phyloP scores from a whole-genome alignment of 2,113 vertebrate genomes.

The Deroptyus accipitrinus region DNA sequence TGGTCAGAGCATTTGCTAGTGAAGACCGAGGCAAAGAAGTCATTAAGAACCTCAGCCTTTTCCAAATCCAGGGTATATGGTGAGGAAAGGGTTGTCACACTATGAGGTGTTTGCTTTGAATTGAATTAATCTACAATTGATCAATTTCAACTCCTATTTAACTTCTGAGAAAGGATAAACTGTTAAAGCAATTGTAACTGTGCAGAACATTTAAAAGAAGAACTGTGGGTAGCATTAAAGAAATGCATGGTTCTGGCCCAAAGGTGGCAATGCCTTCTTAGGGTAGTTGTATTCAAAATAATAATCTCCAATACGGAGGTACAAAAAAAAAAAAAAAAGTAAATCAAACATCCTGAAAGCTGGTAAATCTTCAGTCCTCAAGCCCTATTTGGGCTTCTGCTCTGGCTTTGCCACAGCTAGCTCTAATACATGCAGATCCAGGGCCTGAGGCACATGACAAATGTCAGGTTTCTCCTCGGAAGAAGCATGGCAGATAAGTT shows the following conservation, averaged over 20 bases:
- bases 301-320: background rate
- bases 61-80: background rate
- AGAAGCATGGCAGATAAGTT: background rate
- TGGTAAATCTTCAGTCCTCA: background rate
- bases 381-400: background rate
- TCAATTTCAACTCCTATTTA: background rate
- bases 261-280: background rate
- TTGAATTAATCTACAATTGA: background rate
- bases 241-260: background rate
- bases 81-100: background rate
- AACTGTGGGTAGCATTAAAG: background rate
- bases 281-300: background rate
- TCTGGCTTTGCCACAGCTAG: background rate
- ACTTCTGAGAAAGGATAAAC: background rate
- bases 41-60: too few species aligned
- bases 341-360: background rate
- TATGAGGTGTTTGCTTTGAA: background rate
- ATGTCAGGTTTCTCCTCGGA: background rate
- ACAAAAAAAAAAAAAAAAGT: background rate
- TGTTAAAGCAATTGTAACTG: background rate
- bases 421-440: background rate
- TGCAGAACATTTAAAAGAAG: background rate
- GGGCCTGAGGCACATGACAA: background rate
- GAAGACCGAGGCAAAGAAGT: too few species aligned
- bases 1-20: too few species aligned